Evolutionary conservation across 2,113 vertebrate species (phyloP).

Genomic region (Neotoma lepida): DNA sequence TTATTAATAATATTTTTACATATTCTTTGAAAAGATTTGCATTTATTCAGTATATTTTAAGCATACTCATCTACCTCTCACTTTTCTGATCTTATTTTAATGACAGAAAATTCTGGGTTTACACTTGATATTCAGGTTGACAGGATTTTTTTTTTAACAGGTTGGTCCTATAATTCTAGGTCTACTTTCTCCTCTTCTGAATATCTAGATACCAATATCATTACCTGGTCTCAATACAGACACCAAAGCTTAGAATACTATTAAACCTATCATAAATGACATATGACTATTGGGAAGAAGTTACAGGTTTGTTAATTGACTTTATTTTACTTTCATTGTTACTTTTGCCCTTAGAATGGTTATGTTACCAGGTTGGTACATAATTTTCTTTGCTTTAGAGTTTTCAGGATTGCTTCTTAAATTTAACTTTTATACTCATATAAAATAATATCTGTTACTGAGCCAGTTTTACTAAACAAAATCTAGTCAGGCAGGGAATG

Average conservation of each 20-base stretch:
- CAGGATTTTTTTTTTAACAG: neutral
- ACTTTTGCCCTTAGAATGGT: neutral
- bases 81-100: neutral
- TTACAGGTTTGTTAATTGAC: neutral
- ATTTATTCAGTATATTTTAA: neutral
- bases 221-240: neutral
- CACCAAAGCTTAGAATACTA: neutral
- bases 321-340: neutral
- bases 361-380: neutral
- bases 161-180: neutral
- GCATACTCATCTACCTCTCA: too few species aligned
- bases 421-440: neutral
- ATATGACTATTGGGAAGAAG: neutral
- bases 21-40: neutral
- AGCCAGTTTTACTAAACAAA: slow-evolving; percentile 4
- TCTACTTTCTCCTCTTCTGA: neutral
- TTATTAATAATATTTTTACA: neutral
- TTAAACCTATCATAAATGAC: neutral
- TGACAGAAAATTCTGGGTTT: neutral
- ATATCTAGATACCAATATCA: too few species aligned
- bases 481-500: neutral
- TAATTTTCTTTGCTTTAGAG: neutral
- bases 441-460: neutral
- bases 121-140: neutral
- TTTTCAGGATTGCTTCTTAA: neutral